These are phyloP conservation scores for Athalia cordata DNA, from an alignment of 2,888 invertebrate species.

Conservation along the genomic window DNA sequence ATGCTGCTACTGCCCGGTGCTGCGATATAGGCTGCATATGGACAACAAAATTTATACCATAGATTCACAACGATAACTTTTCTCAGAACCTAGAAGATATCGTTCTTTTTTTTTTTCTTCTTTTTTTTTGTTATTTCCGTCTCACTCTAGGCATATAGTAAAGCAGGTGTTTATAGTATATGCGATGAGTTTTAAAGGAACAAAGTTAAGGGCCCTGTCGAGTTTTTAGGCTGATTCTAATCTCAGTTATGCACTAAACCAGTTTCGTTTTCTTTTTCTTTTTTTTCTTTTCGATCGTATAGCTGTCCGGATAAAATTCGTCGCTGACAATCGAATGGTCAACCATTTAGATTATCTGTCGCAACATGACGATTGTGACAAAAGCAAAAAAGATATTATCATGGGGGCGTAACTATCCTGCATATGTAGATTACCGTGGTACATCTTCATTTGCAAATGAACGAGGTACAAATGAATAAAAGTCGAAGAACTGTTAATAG, in stretches of 20 bases:
- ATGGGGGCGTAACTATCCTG: background rate
- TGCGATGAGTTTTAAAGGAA: conserved; percentile 31
- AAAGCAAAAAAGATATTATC: too few relatives aligned
- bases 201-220: conserved; percentile 13
- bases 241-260: conserved; percentile 29
- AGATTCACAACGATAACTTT: conserved; percentile 31
- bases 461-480: conserved; percentile 26
- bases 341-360: background rate
- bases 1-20: background rate
- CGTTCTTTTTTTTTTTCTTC: too few relatives aligned
- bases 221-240: conserved; percentile 38
- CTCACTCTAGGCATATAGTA: background rate
- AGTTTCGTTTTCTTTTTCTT: conserved; percentile 18
- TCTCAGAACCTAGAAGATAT: background rate
- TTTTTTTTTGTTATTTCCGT: background rate
- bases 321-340: background rate
- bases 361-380: too few relatives aligned
- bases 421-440: background rate
- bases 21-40: background rate
- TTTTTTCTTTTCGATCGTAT: background rate
- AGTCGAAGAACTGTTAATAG: background rate
- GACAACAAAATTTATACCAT: background rate
- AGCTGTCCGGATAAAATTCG: too few relatives aligned
- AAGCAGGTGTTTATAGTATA: conserved; percentile 28
- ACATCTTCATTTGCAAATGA: conserved; percentile 27